Evolutionary conservation across 2,797 vertebrate species (phyloP), one percentile per base, ranked within the genome.

Genomic region (Petrocephalus schoutedeni): DNA sequence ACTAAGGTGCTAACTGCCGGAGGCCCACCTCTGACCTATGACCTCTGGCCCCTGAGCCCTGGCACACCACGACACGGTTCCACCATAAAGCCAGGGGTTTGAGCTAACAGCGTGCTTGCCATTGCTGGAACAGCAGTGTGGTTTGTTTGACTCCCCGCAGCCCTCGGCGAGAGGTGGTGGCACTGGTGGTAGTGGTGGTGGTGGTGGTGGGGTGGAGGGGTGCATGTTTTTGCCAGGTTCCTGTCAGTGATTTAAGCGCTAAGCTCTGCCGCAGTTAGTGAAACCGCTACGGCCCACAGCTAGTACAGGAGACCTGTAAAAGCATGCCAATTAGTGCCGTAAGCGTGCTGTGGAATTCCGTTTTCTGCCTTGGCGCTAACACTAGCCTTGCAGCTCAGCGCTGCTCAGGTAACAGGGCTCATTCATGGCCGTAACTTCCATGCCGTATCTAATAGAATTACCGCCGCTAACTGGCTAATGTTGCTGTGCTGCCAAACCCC

Each of bases 241-340:
- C 19, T 83, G 77, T 83, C 77, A 83, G 8, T 53, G 77, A 83
- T 83, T 83, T 83, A 49, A 83, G 49, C 19, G 41, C 77, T 49
- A 83, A 51, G 19, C 41, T 53, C 45, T 83, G 77, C 21, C 5
- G 59, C 19, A 64, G 59, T 64, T 8, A n/a, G 59, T 3, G 16
- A 23, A 64, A n/a, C 16, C 19, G 7, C 19, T 8, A 23, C 19
- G 7, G 21, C 77, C 49, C 77, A 12, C n/a, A 82, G 77, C 77
- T 82, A 82, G 45, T 45, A 53, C 41, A 51, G 77, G 41, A 53
- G 41, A 53, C n/a, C 71, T 41, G 71, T 74, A 19, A 74, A 74
- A 74, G 77, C 49, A 49, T 83, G 77, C 77, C 45, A n/a, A 53
- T 83, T 49, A 53, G 8, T 19, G 7, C 19, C 19, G 6, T 5